Percentiles rank a stretch among this genome's conserved stretches.
Conservation (phyloP, 1,140 invertebrate genomes). For the Frieseomelitta varia region DNA sequence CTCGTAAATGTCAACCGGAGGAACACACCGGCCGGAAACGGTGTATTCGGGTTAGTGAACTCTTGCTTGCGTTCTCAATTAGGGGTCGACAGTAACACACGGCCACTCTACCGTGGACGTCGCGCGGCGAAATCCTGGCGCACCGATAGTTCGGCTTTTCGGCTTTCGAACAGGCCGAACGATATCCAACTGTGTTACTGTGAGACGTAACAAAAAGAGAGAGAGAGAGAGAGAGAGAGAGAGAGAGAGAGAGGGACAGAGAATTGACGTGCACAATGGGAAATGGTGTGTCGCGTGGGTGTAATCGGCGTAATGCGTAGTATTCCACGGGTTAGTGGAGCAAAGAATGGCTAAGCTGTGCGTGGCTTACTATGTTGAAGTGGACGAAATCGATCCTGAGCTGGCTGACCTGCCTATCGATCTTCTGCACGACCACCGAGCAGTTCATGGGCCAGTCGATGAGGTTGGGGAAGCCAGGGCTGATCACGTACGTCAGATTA, state of each 20-base stretch:
- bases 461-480: slow-evolving; percentile 90
- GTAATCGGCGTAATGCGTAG: slow-evolving; percentile 40
- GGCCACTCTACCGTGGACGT: neutral
- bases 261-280: neutral
- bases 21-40: neutral
- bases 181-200: neutral
- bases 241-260: too few relatives aligned
- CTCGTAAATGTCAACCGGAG: neutral
- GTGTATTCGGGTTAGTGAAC: slow-evolving; percentile 10
- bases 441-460: slow-evolving; percentile 86
- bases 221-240: neutral
- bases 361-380: slow-evolving; percentile 87
- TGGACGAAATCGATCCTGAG: slow-evolving; percentile 90
- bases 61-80: neutral
- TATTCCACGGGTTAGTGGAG: slow-evolving; percentile 47
- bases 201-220: neutral
- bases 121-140: neutral
- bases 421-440: slow-evolving; percentile 86
- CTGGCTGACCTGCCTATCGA: slow-evolving; percentile 89
- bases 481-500: slow-evolving; percentile 93
- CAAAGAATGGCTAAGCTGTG: slow-evolving; percentile 37
- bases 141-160: neutral
- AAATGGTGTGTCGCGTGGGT: neutral
- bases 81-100: slow-evolving; percentile 1
- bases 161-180: neutral